Evolutionary conservation across 2,797 vertebrate species (phyloP), one percentile per base, ranked within the genome.

Genomic region (Champsocephalus esox): DNA sequence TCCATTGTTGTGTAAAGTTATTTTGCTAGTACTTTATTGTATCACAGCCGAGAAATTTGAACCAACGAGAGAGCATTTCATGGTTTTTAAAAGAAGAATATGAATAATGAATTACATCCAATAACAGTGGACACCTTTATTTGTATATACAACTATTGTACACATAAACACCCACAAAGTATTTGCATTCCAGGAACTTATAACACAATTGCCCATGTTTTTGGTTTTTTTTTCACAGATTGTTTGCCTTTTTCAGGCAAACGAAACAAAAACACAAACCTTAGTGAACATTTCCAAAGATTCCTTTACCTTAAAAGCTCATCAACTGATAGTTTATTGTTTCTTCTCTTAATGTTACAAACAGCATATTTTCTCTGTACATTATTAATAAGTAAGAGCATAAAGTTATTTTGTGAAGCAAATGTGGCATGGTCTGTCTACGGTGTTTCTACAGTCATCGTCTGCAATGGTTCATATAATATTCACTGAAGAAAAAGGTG

Each of bases 61-160:
- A 28, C 28, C 34, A 38, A 38, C 34, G 8, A 38, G 34, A 38
- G 34, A 38, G 7, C 34, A 38, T 38, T 38, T 38, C 6, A 38
- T 9, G 34, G 34, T 9, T 38, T 38, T 38, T 28, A 28, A 28
- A 28, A 28, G 28, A 51, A 16, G 3, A 32, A 55, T 28, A 32
- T 0, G 43, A 73, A 60, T 56, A 73, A 62, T 46, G 79, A 84
- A 74, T 66, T n/a, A 77, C 70, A 82, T 73, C 24, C 55, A 79
- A 65, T 70, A 77, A 75, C 70, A 87, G 67, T 82, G 65, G 82
- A 94, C 91, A 93, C 80, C 80, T 94, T 94, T 94, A 93, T 94
- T 93, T 87, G 66, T 95, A 94, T 94, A 88, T 94, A 95, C 94
- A 94, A 66, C 83, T 94, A 93, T 90, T 84, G 70, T 94, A 94